phyloP scores from a whole-genome alignment of 2,888 invertebrate genomes.

The Lottia gigantea region DNA sequence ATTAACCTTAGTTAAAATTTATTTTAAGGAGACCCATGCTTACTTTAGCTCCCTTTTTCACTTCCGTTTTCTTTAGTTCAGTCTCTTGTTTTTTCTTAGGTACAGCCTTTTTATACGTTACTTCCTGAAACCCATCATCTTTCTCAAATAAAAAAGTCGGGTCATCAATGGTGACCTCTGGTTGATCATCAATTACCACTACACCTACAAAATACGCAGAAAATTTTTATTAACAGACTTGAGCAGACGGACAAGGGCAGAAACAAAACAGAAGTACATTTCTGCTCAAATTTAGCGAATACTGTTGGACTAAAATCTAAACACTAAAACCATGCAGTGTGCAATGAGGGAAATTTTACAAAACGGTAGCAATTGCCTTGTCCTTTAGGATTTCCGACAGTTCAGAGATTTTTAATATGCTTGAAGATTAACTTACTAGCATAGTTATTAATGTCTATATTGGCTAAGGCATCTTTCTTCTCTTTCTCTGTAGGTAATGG shows the following conservation, averaged over 20 bases:
- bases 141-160: slow-evolving; percentile 68
- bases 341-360: no score
- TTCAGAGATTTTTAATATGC: no score
- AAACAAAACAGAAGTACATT: no score
- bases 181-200: slow-evolving; percentile 72
- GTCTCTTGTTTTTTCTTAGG: slow-evolving; percentile 65
- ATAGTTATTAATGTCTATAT: slow-evolving; percentile 73
- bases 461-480: slow-evolving; percentile 71
- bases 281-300: no score
- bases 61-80: slow-evolving; percentile 64
- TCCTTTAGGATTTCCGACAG: no score
- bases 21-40: no score
- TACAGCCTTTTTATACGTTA: slow-evolving; percentile 78
- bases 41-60: slow-evolving; percentile 31
- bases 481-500: slow-evolving; percentile 66
- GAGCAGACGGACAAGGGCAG: no score
- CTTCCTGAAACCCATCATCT: slow-evolving; percentile 82
- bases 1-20: no score
- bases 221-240: no score
- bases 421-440: slow-evolving; percentile 72
- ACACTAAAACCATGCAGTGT: no score
- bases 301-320: no score
- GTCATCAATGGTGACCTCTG: slow-evolving; percentile 70
- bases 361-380: not conserved
- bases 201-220: slow-evolving; percentile 66